phyloP scores from a whole-genome alignment of 2,113 vertebrate species.

The Carollia perspicillata region DNA sequence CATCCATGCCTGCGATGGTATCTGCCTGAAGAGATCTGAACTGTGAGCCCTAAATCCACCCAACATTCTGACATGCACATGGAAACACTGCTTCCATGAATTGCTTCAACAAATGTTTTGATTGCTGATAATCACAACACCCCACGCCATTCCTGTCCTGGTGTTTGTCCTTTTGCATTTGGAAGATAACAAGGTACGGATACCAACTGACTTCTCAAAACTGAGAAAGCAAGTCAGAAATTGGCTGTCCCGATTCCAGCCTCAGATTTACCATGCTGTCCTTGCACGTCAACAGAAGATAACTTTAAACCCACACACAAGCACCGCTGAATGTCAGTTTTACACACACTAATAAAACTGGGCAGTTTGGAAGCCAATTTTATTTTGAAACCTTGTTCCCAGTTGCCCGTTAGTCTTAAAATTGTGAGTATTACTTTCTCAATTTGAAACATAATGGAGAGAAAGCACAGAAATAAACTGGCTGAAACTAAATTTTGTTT shows the following conservation, averaged over 20 bases:
- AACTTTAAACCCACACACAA: not conserved
- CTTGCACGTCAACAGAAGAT: not conserved
- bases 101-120: not conserved
- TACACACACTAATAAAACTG: constrained; percentile 12
- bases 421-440: constrained; percentile 12
- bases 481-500: not conserved
- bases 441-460: constrained; percentile 58
- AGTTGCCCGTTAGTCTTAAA: constrained; percentile 2
- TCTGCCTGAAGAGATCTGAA: not conserved
- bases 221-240: not conserved
- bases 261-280: constrained; percentile 26
- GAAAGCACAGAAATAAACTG: constrained; percentile 25
- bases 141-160: not conserved
- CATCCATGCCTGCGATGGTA: not conserved
- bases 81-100: not conserved
- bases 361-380: constrained; percentile 17
- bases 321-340: constrained; percentile 16
- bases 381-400: constrained; percentile 39
- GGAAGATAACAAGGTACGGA: not conserved
- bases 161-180: not conserved
- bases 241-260: not conserved
- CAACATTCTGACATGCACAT: not conserved
- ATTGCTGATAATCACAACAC: not conserved
- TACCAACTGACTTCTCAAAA: not conserved
- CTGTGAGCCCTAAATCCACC: not conserved